Evolutionary conservation across 2,888 invertebrate genomes (phyloP).

Genomic region (Nomada flava): DNA sequence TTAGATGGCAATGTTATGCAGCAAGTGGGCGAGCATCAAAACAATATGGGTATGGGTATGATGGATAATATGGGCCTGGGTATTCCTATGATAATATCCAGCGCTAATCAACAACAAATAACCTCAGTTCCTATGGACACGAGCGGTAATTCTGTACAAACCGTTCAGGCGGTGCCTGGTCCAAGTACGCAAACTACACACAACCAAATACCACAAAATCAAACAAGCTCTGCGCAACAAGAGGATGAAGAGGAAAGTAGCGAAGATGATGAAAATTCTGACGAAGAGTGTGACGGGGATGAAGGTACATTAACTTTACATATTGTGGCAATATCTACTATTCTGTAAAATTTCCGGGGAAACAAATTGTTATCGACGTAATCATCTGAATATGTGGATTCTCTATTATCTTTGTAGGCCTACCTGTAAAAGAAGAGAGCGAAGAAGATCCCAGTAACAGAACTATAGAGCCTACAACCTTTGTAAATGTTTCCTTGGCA

Average conservation of each 20-base stretch:
- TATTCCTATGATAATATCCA: constrained; percentile 80
- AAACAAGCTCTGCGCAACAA: constrained; percentile 73
- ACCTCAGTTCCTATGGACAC: constrained; percentile 83
- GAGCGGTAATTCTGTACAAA: constrained; percentile 76
- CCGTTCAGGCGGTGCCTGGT: constrained; percentile 79
- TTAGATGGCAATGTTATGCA: constrained; percentile 80
- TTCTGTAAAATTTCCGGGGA: background rate
- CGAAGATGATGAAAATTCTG: constrained; percentile 81
- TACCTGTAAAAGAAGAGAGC: constrained; percentile 82
- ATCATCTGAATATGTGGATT: background rate
- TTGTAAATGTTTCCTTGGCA: constrained; percentile 81
- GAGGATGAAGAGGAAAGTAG: constrained; percentile 80
- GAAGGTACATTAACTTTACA: constrained; percentile 70
- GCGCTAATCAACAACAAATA: constrained; percentile 78
- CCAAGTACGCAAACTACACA: constrained; percentile 78
- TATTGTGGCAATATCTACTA: background rate
- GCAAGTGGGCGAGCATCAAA: constrained; percentile 79
- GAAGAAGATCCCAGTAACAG: constrained; percentile 80
- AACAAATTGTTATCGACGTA: background rate
- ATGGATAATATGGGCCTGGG: constrained; percentile 81
- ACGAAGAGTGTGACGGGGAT: constrained; percentile 82
- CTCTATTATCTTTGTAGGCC: constrained; percentile 68
- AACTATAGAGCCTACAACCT: constrained; percentile 81
- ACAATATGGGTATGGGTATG: constrained; percentile 80
- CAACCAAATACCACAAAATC: constrained; percentile 77